Evolutionary conservation across 2,888 invertebrate genomes (phyloP).

Genomic region (Calephelis perditalis): DNA sequence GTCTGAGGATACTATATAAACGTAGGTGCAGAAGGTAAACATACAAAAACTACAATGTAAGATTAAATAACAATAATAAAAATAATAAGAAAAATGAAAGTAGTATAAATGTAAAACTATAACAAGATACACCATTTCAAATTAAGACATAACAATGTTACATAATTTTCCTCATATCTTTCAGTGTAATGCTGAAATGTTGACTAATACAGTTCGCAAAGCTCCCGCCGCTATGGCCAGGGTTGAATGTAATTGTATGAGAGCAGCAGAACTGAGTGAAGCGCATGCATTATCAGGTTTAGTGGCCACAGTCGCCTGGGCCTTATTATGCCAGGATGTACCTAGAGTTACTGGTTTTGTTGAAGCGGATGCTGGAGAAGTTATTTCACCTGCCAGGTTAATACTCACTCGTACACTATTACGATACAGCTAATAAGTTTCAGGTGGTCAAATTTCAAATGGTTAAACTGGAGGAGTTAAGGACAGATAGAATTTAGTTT

Average conservation of each 20-base stretch:
- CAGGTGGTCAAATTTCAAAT: too few species aligned
- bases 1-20: too few species aligned
- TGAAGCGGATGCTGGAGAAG: constrained; percentile 53
- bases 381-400: constrained; percentile 62
- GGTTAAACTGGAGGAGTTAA: too few species aligned
- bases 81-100: too few species aligned
- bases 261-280: constrained; percentile 58
- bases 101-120: too few species aligned
- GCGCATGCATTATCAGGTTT: constrained; percentile 62
- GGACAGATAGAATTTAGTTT: too few species aligned
- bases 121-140: too few species aligned
- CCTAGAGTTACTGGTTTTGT: constrained; percentile 59
- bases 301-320: constrained; percentile 59
- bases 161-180: constrained; percentile 21
- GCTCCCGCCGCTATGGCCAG: constrained; percentile 46
- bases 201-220: constrained; percentile 55
- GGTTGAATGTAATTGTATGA: constrained; percentile 42
- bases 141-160: too few species aligned
- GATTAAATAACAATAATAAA: too few species aligned
- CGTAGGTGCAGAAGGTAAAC: too few species aligned
- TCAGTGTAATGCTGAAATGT: constrained; percentile 56
- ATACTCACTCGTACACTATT: background rate
- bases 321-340: constrained; percentile 53
- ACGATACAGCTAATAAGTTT: too few species aligned
- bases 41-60: too few species aligned